A percentile compares a stretch with the other conserved stretches of the same genome.
Conservation (phyloP, 23 tunicate genomes). For the Diplosoma virens region DNA sequence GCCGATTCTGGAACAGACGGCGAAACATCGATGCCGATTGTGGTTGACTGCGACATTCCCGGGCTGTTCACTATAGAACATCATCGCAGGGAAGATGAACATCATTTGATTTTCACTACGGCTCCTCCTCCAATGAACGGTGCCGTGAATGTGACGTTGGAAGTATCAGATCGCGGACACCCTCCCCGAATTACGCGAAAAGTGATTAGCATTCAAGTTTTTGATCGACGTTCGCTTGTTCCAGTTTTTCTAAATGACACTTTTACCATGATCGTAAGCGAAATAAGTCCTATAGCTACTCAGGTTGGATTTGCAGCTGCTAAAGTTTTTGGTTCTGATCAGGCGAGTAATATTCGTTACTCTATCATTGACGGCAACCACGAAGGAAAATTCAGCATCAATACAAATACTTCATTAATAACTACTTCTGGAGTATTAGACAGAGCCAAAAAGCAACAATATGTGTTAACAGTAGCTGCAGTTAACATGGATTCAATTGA, state of each 20-base stretch:
- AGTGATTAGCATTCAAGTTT: conserved; percentile 19
- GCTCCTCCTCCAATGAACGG: conserved; percentile 36
- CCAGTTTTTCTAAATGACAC: conserved; percentile 26
- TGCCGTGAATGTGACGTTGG: conserved; percentile 28
- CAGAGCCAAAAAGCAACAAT: neutral
- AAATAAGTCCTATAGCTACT: conserved; percentile 41
- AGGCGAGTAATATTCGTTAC: conserved; percentile 12
- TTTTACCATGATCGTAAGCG: conserved; percentile 24
- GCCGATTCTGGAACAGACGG: conserved; percentile 46
- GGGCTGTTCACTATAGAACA: conserved; percentile 31
- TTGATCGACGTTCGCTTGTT: conserved; percentile 14
- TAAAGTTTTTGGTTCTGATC: neutral
- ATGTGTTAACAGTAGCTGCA: conserved; percentile 36
- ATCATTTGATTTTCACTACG: conserved; percentile 20
- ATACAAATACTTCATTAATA: conserved; percentile 40
- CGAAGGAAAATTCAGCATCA: conserved; percentile 31
- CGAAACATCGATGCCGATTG: conserved; percentile 16
- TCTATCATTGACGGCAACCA: conserved; percentile 42
- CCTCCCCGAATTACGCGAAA: conserved; percentile 26
- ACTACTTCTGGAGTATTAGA: conserved; percentile 30
- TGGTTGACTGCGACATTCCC: conserved; percentile 22
- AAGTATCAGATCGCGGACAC: conserved; percentile 48
- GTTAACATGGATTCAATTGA: conserved; percentile 29
- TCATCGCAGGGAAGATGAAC: neutral
- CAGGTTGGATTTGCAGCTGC: conserved; percentile 52